A percentile compares a stretch with the other conserved stretches of the same genome.
Evolutionary conservation across 2,113 vertebrate genomes (phyloP).

Genomic region (Rhinopomastus cyanomelas): DNA sequence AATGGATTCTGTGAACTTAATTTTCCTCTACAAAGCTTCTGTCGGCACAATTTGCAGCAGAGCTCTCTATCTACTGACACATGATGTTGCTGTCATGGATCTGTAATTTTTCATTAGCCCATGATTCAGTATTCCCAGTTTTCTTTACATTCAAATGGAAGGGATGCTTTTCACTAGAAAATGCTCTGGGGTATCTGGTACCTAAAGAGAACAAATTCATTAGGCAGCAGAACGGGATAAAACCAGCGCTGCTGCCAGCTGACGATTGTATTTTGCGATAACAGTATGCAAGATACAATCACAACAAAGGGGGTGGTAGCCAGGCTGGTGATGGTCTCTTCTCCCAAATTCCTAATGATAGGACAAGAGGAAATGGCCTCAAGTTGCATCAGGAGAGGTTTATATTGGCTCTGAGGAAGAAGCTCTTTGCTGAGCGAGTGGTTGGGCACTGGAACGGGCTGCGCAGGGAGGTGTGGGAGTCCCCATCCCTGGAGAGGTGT

Average conservation of each 20-base stretch:
- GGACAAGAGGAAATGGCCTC: too few relatives aligned
- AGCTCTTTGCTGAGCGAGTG: too few relatives aligned
- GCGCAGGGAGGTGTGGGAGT: too few relatives aligned
- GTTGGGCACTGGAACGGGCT: too few relatives aligned
- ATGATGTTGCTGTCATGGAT: constrained; percentile 14
- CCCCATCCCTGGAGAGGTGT: too few relatives aligned
- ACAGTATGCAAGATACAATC: too few relatives aligned
- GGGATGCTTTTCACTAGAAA: constrained; percentile 23
- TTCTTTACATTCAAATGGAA: constrained; percentile 17
- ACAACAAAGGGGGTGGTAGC: too few relatives aligned
- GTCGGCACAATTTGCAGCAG: background rate
- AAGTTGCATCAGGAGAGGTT: too few relatives aligned
- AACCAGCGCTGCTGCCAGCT: background rate
- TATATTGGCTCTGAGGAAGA: too few relatives aligned
- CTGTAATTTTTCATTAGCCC: constrained; percentile 38
- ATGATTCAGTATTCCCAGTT: constrained; percentile 22
- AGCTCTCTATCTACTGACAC: constrained; percentile 8
- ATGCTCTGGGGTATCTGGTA: constrained; percentile 12
- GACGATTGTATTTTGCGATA: background rate
- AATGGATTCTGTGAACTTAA: constrained; percentile 36
- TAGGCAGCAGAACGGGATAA: background rate
- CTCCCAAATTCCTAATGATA: too few relatives aligned
- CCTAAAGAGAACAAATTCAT: constrained; percentile 13
- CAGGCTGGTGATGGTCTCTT: too few relatives aligned
- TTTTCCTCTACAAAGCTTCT: constrained; percentile 39